Conservation (phyloP, 2,888 invertebrate species). For the Sinopyrophorus schimmeli region DNA sequence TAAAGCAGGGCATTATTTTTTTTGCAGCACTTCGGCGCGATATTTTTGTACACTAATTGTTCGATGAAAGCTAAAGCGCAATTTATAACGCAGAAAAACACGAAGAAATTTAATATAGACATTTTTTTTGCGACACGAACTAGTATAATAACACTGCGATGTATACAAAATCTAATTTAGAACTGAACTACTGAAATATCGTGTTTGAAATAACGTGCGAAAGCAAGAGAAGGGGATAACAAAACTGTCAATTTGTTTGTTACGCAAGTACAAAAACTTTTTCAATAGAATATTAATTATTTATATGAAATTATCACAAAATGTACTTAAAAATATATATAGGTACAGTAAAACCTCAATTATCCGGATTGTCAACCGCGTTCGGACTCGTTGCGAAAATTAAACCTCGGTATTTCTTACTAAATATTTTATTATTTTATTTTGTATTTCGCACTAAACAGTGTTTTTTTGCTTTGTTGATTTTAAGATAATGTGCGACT, state of each 20-base stretch:
- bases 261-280: constrained; percentile 14
- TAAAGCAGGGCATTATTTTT: constrained; percentile 2
- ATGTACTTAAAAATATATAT: too few relatives aligned
- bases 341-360: too few relatives aligned
- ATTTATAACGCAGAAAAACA: not conserved
- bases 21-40: constrained; percentile 14
- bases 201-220: constrained; percentile 7
- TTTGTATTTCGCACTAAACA: too few relatives aligned
- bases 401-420: too few relatives aligned
- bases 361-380: too few relatives aligned
- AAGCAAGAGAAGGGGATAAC: constrained; percentile 10
- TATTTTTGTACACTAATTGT: constrained; percentile 12
- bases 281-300: too few relatives aligned
- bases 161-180: constrained; percentile 4
- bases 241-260: not conserved
- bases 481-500: too few relatives aligned
- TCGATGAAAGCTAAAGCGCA: constrained; percentile 10
- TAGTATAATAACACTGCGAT: not conserved
- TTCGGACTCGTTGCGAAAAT: too few relatives aligned
- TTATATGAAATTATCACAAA: too few relatives aligned
- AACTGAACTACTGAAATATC: constrained; percentile 8
- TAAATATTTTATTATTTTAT: too few relatives aligned
- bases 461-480: too few relatives aligned
- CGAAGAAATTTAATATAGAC: not conserved
- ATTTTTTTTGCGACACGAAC: not conserved